Base-by-base conservation (phyloP, 2,797 vertebrate genomes). In the Oreochromis mossambicus region DNA sequence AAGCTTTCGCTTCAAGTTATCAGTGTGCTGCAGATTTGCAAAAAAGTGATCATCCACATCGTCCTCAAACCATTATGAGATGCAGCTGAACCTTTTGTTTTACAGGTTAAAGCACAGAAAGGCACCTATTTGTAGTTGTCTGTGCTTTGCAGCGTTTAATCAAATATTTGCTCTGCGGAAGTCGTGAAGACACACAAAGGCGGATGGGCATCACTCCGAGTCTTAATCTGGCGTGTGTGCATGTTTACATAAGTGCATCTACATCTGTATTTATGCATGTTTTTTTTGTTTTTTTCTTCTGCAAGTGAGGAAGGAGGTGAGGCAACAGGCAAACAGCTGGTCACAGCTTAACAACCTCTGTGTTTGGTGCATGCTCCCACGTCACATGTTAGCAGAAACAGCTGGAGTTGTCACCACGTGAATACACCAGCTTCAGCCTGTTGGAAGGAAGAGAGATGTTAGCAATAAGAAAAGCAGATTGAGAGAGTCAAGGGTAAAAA, bases 141-240 rank as follows among this genome's bases (percentile, higher is more conserved):
- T 56, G 73, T 8, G 82, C 55, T 24, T 82, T 43, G 48, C 80
- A 75, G 91, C 86, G 85, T 94, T 86, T 95, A 91, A 95, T 96
- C 89, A 95, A 89, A 93, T 84, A 88, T 92, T 73, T 82, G 88
- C 41, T n/a, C 87, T 43, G 84, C 88, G 84, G 91, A 94, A 93
- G 91, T 91, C 83, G 46, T 88, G 91, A 95, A 91, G 79, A 75
- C 81, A 68, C 83, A 78, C 88, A 81, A 86, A 87, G 10, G 43
- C 80, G 68, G 43, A 11, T 32, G 77, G 77, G 34, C 68, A 51
- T 76, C 34, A 63, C 50, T 66, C 66, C 43, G 43, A 75, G 78
- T 68, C 80, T 88, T 56, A 81, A 83, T 91, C 76, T 51, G 63
- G 32, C 1, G 15, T 82, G 77, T 75, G 78, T 21, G 24, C 17